phyloP scores from a whole-genome alignment of 1,140 invertebrate genomes.

The Ooceraea biroi region DNA sequence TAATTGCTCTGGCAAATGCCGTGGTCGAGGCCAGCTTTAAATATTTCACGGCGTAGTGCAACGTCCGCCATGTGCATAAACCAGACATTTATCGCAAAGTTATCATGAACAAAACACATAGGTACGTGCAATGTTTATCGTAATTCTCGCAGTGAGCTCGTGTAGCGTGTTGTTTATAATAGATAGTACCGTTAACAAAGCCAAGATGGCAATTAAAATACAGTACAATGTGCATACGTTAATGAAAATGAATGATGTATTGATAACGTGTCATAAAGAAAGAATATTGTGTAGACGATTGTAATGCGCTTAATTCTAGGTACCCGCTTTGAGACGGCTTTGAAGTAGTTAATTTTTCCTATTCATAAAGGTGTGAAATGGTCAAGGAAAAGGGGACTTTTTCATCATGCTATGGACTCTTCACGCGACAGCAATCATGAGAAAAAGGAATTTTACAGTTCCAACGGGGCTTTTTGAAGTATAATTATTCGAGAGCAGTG shows the following conservation, averaged over 20 bases:
- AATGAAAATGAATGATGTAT: background rate
- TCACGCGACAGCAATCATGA: constrained; percentile 51
- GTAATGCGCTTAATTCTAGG: background rate
- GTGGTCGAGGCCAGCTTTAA: background rate
- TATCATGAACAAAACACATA: background rate
- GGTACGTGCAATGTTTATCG: background rate
- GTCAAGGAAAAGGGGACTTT: constrained; percentile 20
- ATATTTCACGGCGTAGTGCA: background rate
- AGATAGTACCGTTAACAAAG: background rate
- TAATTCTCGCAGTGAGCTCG: background rate
- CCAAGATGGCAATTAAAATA: background rate
- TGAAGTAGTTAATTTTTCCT: constrained; percentile 11
- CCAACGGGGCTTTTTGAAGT: constrained; percentile 38
- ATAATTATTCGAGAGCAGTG: constrained; percentile 21
- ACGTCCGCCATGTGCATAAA: background rate
- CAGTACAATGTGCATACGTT: background rate
- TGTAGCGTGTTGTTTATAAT: too few relatives aligned
- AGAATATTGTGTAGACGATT: background rate
- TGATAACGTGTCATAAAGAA: background rate
- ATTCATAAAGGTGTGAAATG: constrained; percentile 34
- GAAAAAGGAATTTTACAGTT: constrained; percentile 18
- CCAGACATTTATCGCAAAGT: constrained; percentile 12
- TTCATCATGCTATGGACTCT: constrained; percentile 47
- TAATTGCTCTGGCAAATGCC: constrained; percentile 5
- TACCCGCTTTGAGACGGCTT: background rate